phyloP scores from a whole-genome alignment of 37 sponge, comb jelly and placozoan species.

The Tethya wilhelma region DNA sequence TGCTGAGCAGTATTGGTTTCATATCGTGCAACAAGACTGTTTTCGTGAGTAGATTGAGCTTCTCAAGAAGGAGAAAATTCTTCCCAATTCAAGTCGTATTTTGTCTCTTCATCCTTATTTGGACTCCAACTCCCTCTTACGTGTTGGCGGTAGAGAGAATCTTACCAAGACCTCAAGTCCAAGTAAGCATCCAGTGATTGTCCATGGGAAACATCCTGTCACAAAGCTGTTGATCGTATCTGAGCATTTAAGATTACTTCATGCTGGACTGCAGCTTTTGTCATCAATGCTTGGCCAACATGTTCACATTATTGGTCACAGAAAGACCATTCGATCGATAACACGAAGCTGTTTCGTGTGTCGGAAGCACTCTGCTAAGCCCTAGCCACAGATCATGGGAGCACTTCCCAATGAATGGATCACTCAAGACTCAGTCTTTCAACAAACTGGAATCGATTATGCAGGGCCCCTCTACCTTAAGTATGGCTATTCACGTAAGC shows the following conservation, averaged over 20 bases:
- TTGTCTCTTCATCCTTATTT: too few relatives aligned
- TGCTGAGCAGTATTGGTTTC: constrained; percentile 9
- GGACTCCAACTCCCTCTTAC: constrained; percentile 7
- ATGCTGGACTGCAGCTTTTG: constrained; percentile 32
- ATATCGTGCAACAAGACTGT: too few relatives aligned
- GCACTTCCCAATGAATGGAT: constrained; percentile 1
- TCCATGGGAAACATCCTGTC: constrained; percentile 31
- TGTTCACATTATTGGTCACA: constrained; percentile 20
- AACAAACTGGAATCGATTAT: constrained; percentile 33
- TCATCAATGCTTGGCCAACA: not conserved
- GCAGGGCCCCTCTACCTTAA: constrained; percentile 21
- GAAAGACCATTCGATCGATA: constrained; percentile 20
- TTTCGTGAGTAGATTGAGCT: too few relatives aligned
- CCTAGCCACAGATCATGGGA: not conserved
- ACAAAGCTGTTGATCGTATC: constrained; percentile 5
- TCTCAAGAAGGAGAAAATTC: too few relatives aligned
- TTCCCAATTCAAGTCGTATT: too few relatives aligned
- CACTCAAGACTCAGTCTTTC: not conserved
- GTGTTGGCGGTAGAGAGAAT: not conserved
- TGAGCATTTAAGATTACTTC: constrained; percentile 26
- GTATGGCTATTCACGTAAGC: constrained; percentile 12
- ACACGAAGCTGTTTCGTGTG: constrained; percentile 37
- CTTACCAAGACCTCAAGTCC: not conserved
- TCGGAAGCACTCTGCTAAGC: not conserved
- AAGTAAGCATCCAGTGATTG: constrained; percentile 26